Percentiles rank a stretch among this genome's conserved stretches.
phyloP scores from a whole-genome alignment of 2,113 vertebrate species.

The Kryptolebias marmoratus region DNA sequence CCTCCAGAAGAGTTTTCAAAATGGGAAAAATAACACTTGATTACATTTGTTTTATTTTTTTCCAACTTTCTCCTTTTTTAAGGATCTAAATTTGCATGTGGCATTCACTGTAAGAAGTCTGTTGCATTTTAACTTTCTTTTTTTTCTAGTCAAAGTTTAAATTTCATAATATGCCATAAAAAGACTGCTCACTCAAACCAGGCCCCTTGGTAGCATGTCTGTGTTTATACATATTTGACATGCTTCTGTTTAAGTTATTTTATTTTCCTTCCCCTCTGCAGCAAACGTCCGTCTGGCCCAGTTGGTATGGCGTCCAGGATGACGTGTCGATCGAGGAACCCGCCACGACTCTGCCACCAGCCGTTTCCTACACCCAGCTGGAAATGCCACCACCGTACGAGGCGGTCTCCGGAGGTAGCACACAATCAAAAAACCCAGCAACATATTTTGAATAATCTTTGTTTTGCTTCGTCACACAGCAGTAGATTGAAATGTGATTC shows the following conservation, averaged over 20 bases:
- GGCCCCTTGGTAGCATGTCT: neutral
- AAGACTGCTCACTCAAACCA: neutral
- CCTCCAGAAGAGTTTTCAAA: too few relatives aligned
- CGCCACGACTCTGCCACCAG: constrained; percentile 78
- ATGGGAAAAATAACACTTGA: too few relatives aligned
- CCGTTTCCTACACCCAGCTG: constrained; percentile 81
- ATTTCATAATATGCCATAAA: too few relatives aligned
- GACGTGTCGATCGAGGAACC: constrained; percentile 83
- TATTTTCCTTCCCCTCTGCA: constrained; percentile 32
- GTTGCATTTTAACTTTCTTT: too few relatives aligned
- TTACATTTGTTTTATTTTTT: too few relatives aligned
- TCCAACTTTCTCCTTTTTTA: too few relatives aligned
- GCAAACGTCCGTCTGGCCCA: constrained; percentile 85
- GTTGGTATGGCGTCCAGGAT: constrained; percentile 84
- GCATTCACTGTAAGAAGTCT: too few relatives aligned
- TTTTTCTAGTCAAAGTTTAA: too few relatives aligned
- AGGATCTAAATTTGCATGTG: too few relatives aligned
- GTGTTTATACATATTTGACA: neutral
- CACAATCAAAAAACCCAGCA: neutral
- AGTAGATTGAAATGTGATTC: neutral
- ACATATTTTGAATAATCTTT: neutral
- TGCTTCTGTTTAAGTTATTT: constrained; percentile 24
- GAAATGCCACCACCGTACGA: constrained; percentile 88
- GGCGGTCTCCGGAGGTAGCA: constrained; percentile 80
- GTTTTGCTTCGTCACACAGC: neutral